Base-by-base conservation (phyloP, 2,113 vertebrate species). In the Phoenicopterus ruber region DNA sequence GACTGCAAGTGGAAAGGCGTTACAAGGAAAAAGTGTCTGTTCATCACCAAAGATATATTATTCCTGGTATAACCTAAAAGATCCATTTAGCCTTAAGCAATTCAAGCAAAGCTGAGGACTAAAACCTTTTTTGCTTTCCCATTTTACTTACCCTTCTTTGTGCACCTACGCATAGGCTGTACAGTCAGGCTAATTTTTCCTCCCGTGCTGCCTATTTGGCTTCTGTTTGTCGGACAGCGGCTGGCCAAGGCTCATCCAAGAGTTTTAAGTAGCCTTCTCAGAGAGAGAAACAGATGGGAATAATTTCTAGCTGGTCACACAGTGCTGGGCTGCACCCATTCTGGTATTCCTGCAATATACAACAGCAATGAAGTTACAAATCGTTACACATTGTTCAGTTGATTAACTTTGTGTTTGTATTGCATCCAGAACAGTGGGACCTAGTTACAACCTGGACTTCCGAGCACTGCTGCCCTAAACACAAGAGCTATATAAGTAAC, bases 121-220 rank as follows among this genome's bases (percentile, higher is more conserved):
- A 49, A 78, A 90, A 34, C 13, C 4, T 28, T 46, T 70, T 69
- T 57, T 69, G 4, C 9, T 77, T 86, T 85, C 40, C 38, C 9
- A 10, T 29, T 93, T 87, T 71, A 31, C 15, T 58, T 61, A 46
- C 31, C 10, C 3, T 50, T 79, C 38, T 87, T 38, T 61, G 34
- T 19, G 9, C 24, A 71, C 2, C 38, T 54, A 21, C 10, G 8
- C 0, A 0, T 36, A 67, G 52, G 20, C 62, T 61, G 31, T 18
- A 24, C 21, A 59, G 7, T 10, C 52, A 80, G 29, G 36, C 4
- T 88, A 40, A 63, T 47, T 29, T 55, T 82, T 36, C 17, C 38
- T 71, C 54, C 36, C 0, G 0, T 49, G 11, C 6, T 86, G 31
- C 25, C 20, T 77, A 26, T 73, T 65, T 82, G 49, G 52, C 26